Evolutionary conservation across 2,797 vertebrate genomes (phyloP).

Genomic region (Smutsia temminckii): DNA sequence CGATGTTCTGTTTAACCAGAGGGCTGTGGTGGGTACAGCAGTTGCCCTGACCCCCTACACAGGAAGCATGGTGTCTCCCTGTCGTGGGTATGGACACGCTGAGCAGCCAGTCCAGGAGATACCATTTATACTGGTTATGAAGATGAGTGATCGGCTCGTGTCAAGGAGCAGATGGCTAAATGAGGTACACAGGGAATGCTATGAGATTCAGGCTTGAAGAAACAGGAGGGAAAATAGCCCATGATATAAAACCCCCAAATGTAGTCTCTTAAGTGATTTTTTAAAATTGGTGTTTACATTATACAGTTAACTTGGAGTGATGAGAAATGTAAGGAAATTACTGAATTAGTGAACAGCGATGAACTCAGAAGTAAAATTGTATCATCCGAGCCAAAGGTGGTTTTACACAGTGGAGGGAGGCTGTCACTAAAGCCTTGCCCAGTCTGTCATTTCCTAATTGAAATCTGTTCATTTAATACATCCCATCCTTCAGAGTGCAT

Average conservation of each 20-base stretch:
- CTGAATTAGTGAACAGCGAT: constrained; percentile 31
- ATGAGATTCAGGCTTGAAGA: constrained; percentile 57
- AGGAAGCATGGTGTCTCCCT: not conserved
- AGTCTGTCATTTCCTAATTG: constrained; percentile 61
- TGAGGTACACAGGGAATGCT: constrained; percentile 49
- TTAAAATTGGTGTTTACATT: constrained; percentile 41
- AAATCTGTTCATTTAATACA: constrained; percentile 69
- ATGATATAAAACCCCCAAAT: constrained; percentile 11
- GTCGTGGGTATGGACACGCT: not conserved
- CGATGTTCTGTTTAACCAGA: constrained; percentile 4
- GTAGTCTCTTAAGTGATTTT: constrained; percentile 41
- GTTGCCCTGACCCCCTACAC: not conserved
- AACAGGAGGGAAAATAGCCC: constrained; percentile 45
- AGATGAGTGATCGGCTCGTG: constrained; percentile 45
- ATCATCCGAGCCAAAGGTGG: constrained; percentile 34
- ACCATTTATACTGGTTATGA: constrained; percentile 28
- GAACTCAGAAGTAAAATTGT: constrained; percentile 67
- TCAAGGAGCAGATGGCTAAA: constrained; percentile 69
- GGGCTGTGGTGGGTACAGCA: not conserved
- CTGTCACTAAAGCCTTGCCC: constrained; percentile 32
- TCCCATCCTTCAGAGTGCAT: constrained; percentile 32
- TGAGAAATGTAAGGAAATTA: constrained; percentile 70
- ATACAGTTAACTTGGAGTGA: constrained; percentile 52
- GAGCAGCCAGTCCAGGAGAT: not conserved
- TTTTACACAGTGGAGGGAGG: constrained; percentile 4